Percentiles rank a stretch among this genome's conserved stretches.
Evolutionary conservation across 2,888 invertebrate species (phyloP).

Genomic region (Vanessa cardui): DNA sequence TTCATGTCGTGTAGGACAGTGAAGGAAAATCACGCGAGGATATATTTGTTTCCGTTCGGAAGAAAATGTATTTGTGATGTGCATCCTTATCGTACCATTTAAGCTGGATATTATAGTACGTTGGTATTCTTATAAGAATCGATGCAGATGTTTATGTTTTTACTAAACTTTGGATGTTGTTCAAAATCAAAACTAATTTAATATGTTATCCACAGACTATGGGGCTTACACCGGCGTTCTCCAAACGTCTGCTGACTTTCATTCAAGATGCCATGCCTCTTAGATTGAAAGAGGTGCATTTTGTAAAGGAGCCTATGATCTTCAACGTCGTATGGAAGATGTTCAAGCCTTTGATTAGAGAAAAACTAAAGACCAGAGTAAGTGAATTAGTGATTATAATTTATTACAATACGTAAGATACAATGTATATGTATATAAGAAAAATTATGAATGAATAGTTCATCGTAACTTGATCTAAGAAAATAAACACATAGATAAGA

Average conservation of each 20-base stretch:
- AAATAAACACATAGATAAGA: too few relatives aligned
- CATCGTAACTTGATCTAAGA: too few relatives aligned
- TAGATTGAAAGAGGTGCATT: slow-evolving; percentile 92
- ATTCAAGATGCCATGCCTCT: slow-evolving; percentile 95
- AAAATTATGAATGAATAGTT: not conserved
- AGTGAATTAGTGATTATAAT: slow-evolving; percentile 56
- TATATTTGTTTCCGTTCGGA: not conserved
- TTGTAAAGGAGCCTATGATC: slow-evolving; percentile 92
- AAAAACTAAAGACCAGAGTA: slow-evolving; percentile 90
- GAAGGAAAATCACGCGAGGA: not conserved
- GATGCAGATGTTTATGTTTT: not conserved
- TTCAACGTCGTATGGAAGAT: slow-evolving; percentile 93
- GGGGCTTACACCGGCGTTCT: slow-evolving; percentile 88
- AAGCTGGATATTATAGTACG: not conserved
- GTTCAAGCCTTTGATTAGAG: slow-evolving; percentile 91
- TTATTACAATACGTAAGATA: not conserved
- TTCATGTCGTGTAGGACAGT: not conserved
- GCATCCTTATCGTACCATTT: not conserved
- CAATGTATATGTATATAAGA: not conserved
- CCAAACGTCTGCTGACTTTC: slow-evolving; percentile 89
- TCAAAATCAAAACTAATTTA: not conserved
- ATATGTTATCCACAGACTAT: slow-evolving; percentile 71
- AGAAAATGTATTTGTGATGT: not conserved
- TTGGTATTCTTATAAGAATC: not conserved
- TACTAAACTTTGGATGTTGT: not conserved